A percentile compares a stretch with the other conserved stretches of the same genome.
Evolutionary conservation across 2,113 vertebrate genomes (phyloP).

Genomic region (Toxotes chatareus): DNA sequence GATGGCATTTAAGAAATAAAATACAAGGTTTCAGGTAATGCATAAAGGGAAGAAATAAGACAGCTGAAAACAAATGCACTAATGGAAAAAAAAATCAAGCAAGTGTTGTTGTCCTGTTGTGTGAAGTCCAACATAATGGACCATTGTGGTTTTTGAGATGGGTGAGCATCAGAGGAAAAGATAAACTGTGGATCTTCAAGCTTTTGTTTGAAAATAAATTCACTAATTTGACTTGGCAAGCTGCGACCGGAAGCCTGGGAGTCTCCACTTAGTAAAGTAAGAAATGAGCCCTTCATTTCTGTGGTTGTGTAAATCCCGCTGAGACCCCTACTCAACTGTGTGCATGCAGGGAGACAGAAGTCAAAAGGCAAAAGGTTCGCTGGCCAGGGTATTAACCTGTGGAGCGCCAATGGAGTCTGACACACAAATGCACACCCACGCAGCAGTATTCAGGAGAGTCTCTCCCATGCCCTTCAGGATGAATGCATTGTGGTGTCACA

Average conservation of each 20-base stretch:
- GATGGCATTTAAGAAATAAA: conserved; percentile 10
- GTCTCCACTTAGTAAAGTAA: not conserved
- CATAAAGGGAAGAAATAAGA: not conserved
- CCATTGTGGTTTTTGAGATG: conserved; percentile 8
- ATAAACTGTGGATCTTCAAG: not conserved
- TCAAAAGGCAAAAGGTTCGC: conserved; percentile 50
- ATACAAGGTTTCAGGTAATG: not conserved
- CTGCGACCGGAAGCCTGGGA: not conserved
- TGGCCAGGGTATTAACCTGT: conserved; percentile 46
- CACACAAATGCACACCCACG: conserved; percentile 41
- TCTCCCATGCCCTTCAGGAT: conserved; percentile 62
- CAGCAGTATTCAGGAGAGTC: conserved; percentile 25
- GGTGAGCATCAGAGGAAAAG: not conserved
- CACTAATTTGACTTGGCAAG: not conserved
- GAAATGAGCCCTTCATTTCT: conserved; percentile 8
- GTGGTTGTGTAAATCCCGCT: conserved; percentile 21
- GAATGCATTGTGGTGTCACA: conserved; percentile 39
- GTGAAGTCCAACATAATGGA: conserved; percentile 1
- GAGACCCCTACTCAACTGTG: not conserved
- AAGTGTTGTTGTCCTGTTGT: too few species aligned
- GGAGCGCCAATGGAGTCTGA: conserved; percentile 10
- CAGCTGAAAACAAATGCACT: conserved; percentile 5
- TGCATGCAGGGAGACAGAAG: conserved; percentile 28
- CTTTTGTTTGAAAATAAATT: conserved; percentile 20
- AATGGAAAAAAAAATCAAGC: not conserved